A percentile compares a stretch with the other conserved stretches of the same genome.
These are phyloP conservation scores for Peromyscus aztecus DNA, from an alignment of 2,797 vertebrate genomes.

Conservation along the genomic window DNA sequence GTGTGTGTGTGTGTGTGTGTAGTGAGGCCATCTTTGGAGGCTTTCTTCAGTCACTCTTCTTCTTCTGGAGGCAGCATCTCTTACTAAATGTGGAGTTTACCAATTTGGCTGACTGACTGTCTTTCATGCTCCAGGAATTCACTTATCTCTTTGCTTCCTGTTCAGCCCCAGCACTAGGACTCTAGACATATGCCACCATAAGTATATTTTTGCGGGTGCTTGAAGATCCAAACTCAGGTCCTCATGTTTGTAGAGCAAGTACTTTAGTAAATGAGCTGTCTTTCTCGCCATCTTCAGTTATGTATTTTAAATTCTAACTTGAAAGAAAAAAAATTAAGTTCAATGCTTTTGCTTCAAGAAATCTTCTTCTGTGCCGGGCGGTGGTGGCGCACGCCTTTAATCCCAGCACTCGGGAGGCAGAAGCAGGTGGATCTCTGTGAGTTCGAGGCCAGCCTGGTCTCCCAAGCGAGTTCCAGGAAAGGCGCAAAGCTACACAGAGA, in stretches of 20 bases:
- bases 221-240: not conserved
- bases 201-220: not conserved
- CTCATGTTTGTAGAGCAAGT: not conserved
- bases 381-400: no score
- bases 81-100: not conserved
- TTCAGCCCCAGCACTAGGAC: not conserved
- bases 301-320: slow-evolving; percentile 38
- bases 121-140: not conserved
- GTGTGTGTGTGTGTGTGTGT: not conserved
- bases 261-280: not conserved
- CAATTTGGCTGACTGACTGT: not conserved
- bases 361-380: not conserved
- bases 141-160: not conserved
- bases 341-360: not conserved
- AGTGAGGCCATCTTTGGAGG: not conserved
- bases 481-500: no score
- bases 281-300: not conserved
- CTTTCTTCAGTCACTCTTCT: not conserved
- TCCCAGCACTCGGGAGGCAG: no score
- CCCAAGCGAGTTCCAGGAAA: no score
- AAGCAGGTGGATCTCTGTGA: no score
- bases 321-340: not conserved
- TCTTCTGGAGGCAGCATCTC: not conserved
- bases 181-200: not conserved
- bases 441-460: no score